These are phyloP conservation scores for Tachysurus vachellii DNA, from an alignment of 2,113 vertebrate genomes.

Conservation along the genomic window DNA sequence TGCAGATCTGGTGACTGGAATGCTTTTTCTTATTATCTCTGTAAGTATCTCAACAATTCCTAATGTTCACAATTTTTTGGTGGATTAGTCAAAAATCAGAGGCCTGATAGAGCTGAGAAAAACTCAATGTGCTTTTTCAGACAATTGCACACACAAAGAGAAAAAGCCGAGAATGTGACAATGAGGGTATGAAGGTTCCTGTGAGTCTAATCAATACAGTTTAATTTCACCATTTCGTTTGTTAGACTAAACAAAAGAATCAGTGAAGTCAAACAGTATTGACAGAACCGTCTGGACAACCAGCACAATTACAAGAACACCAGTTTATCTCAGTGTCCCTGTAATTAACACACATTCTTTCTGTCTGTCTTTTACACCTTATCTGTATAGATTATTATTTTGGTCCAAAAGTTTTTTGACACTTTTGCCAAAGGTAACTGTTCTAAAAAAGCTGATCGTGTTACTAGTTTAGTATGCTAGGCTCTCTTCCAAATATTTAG, in stretches of 20 bases:
- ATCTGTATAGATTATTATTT: not conserved
- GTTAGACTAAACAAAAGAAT: not conserved
- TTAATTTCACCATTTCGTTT: not conserved
- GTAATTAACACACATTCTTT: not conserved
- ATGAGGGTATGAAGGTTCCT: not conserved
- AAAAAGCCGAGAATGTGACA: not conserved
- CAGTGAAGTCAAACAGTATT: not conserved
- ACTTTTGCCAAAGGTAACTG: not conserved
- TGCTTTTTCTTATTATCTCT: not conserved
- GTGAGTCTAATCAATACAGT: not conserved
- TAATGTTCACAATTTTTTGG: too few species aligned
- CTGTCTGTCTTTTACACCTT: not conserved
- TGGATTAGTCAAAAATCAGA: not conserved
- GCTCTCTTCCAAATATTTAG: not conserved
- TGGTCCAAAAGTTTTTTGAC: not conserved
- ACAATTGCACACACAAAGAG: not conserved
- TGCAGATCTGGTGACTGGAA: not conserved
- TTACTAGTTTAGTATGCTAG: not conserved
- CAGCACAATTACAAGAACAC: not conserved
- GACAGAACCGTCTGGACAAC: not conserved
- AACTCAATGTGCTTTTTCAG: not conserved
- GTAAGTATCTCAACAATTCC: not conserved
- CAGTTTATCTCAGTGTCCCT: not conserved
- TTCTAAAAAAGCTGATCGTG: not conserved
- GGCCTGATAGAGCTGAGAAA: not conserved